Conservation (phyloP, 2,113 vertebrate genomes). For the Gobiocypris rarus region DNA sequence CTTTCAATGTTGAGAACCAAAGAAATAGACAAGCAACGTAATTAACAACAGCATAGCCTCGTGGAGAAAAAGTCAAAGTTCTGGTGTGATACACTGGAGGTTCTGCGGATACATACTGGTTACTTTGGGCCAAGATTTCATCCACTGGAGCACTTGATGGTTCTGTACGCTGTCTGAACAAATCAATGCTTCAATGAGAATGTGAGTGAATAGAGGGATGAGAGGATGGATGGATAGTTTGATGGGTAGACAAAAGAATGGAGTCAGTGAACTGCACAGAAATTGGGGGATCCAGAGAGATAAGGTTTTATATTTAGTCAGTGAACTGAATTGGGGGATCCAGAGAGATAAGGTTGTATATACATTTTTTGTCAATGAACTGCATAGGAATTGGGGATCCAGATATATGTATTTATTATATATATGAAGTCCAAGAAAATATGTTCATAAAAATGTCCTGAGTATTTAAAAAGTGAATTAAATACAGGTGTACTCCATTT, state of each 20-base stretch:
- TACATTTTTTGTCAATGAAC: background rate
- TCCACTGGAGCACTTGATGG: slow-evolving; percentile 83
- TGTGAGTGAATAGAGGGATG: slow-evolving; percentile 62
- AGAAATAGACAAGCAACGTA: background rate
- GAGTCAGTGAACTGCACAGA: slow-evolving; percentile 3
- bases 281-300: slow-evolving; percentile 2
- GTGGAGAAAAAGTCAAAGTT: slow-evolving; percentile 53
- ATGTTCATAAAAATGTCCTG: background rate
- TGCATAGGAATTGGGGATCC: background rate
- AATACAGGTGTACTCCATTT: slow-evolving; percentile 31
- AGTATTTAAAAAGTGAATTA: background rate
- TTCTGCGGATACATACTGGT: slow-evolving; percentile 80
- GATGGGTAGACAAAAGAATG: slow-evolving; percentile 44
- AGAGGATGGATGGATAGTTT: slow-evolving; percentile 57
- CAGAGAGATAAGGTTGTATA: background rate
- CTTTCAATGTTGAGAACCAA: background rate
- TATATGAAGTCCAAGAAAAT: background rate
- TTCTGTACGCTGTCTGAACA: slow-evolving; percentile 84
- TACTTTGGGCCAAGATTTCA: slow-evolving; percentile 83
- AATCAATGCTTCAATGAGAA: slow-evolving; percentile 76
- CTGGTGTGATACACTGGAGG: slow-evolving; percentile 55
- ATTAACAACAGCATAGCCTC: slow-evolving; percentile 10
- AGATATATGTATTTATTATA: too few species aligned
- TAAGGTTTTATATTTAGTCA: too few species aligned
- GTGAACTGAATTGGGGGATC: background rate